Percentiles rank a stretch among this genome's conserved stretches.
phyloP scores from a whole-genome alignment of 1,140 invertebrate genomes.

The Drosophila melanica region DNA sequence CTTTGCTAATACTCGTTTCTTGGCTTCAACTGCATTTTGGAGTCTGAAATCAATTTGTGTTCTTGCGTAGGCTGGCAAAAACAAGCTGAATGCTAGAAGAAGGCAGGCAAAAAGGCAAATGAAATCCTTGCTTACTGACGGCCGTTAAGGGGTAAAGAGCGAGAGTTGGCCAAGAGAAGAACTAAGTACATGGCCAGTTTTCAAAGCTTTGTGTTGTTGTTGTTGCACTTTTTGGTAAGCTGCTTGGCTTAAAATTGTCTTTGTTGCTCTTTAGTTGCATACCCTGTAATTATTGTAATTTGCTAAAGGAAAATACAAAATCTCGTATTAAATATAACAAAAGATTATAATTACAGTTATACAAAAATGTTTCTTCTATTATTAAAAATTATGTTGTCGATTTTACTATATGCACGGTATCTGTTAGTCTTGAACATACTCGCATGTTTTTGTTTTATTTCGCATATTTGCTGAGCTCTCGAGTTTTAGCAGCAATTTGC shows the following conservation, averaged over 20 bases:
- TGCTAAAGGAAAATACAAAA: too few relatives aligned
- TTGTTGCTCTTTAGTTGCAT: too few relatives aligned
- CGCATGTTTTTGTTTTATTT: slow-evolving; percentile 6
- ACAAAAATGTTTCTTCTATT: too few relatives aligned
- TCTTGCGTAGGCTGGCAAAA: not conserved
- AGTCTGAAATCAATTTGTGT: slow-evolving; percentile 23
- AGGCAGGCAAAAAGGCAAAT: slow-evolving; percentile 27
- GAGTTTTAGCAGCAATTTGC: slow-evolving; percentile 62
- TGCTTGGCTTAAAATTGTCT: slow-evolving; percentile 30
- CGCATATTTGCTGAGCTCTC: slow-evolving; percentile 64
- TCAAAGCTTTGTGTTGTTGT: slow-evolving; percentile 18
- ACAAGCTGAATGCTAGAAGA: not conserved
- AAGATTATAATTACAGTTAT: too few relatives aligned
- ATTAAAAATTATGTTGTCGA: not conserved
- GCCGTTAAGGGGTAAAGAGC: not conserved
- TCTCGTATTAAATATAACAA: too few relatives aligned
- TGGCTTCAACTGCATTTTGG: slow-evolving; percentile 27
- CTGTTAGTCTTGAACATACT: too few relatives aligned
- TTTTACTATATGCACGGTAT: not conserved
- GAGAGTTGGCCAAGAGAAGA: not conserved
- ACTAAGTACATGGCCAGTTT: slow-evolving; percentile 31
- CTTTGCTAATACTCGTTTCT: slow-evolving; percentile 25
- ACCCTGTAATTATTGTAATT: too few relatives aligned
- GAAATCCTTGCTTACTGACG: slow-evolving; percentile 4
- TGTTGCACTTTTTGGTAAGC: slow-evolving; percentile 38